Evolutionary conservation across 2,888 invertebrate genomes (phyloP).

Genomic region (Nomada fabriciana): DNA sequence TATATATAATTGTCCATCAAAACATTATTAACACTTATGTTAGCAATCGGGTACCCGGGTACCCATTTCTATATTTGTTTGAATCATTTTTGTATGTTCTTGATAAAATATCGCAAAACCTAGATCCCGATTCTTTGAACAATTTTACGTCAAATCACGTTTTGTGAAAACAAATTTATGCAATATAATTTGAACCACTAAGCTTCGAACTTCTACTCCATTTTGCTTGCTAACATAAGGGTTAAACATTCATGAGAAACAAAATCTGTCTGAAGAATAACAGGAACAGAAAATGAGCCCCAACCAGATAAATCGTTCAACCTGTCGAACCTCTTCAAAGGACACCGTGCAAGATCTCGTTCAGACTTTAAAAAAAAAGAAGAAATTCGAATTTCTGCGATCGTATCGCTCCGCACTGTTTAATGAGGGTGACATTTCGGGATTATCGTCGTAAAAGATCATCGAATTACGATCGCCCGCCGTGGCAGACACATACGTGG

Average conservation of each 20-base stretch:
- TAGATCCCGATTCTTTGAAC: no score
- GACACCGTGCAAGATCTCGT: neutral
- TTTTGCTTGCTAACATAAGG: no score
- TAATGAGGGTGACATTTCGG: slow-evolving; percentile 59
- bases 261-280: neutral
- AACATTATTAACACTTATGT: no score
- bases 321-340: neutral
- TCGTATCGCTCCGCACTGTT: slow-evolving; percentile 13
- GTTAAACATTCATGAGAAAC: neutral
- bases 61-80: no score
- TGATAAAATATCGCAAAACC: no score
- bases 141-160: no score
- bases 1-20: no score
- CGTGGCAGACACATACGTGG: slow-evolving; percentile 39
- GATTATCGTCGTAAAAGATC: slow-evolving; percentile 48
- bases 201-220: no score
- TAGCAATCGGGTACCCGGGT: no score
- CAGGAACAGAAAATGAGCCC: neutral
- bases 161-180: no score
- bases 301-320: neutral
- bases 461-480: slow-evolving; percentile 31
- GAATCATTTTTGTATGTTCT: no score
- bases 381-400: slow-evolving; percentile 1
- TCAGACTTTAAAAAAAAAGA: neutral
- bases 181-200: no score